Conservation (phyloP, 2,797 vertebrate genomes). For the Hoplostethus mediterraneus region DNA sequence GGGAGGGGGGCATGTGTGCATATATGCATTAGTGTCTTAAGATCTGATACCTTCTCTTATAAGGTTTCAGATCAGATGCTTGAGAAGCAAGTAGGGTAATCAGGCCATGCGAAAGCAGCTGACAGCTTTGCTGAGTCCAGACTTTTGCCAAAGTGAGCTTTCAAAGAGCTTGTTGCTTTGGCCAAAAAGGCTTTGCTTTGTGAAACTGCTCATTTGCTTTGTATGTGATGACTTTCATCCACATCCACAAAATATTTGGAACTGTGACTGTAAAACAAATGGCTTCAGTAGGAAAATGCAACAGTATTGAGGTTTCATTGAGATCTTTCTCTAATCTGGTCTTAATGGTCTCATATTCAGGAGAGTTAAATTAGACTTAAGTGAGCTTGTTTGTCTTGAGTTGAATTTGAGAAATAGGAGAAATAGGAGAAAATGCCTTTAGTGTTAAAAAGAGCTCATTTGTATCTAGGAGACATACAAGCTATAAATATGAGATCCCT, state of each 20-base stretch:
- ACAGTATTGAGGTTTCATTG: no score
- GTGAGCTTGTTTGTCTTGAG: no score
- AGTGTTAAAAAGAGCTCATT: no score
- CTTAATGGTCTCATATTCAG: no score
- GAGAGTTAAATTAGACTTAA: no score
- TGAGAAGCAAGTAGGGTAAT: conserved; percentile 60
- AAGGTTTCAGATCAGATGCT: conserved; percentile 8
- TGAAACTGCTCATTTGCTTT: conserved; percentile 59
- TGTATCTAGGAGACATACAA: no score
- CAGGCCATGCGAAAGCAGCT: conserved; percentile 35
- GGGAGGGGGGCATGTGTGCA: neutral
- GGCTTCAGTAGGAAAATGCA: no score
- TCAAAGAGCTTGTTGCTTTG: conserved; percentile 57
- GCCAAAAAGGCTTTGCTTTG: conserved; percentile 47
- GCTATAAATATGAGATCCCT: no score
- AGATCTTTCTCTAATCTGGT: no score
- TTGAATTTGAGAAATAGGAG: no score
- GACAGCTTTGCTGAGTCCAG: conserved; percentile 73
- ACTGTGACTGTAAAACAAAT: conserved; percentile 16
- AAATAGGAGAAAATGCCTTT: no score
- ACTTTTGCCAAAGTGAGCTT: conserved; percentile 52
- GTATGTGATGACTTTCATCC: conserved; percentile 42
- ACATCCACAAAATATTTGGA: conserved; percentile 23
- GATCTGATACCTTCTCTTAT: conserved; percentile 24
- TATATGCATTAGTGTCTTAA: neutral